Percentiles rank a stretch among this genome's conserved stretches.
These are phyloP conservation scores for Tetrao urogallus DNA, from an alignment of 2,113 vertebrate genomes.

Conservation along the genomic window DNA sequence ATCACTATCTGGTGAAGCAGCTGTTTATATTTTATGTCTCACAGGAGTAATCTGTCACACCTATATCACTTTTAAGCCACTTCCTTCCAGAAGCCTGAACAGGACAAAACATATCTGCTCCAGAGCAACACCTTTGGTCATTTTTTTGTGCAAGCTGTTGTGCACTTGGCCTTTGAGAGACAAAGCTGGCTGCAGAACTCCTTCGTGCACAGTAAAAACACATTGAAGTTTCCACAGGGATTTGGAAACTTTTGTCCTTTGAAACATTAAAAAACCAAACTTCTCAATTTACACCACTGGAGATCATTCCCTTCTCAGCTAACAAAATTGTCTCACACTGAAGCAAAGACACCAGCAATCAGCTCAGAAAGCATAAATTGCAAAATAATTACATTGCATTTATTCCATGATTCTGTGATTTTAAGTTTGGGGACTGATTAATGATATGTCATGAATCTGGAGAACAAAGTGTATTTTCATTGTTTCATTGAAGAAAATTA, in stretches of 20 bases:
- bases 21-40: not conserved
- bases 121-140: not conserved
- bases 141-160: not conserved
- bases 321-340: not conserved
- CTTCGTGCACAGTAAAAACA: not conserved
- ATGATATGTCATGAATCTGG: not conserved
- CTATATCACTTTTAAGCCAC: not conserved
- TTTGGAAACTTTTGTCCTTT: not conserved
- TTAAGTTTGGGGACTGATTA: not conserved
- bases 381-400: not conserved
- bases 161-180: not conserved
- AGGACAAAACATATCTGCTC: not conserved
- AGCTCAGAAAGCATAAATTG: not conserved
- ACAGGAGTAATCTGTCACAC: not conserved
- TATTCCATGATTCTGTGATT: no score
- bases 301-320: not conserved
- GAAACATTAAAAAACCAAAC: not conserved
- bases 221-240: not conserved
- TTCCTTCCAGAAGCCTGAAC: not conserved
- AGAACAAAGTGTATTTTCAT: constrained; percentile 12
- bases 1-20: not conserved
- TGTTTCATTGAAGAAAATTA: not conserved
- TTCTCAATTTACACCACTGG: not conserved
- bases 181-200: not conserved
- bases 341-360: not conserved